These are phyloP conservation scores for Platygyra sinensis DNA, from an alignment of 64 coral and sea anemone genomes.

Conservation along the genomic window DNA sequence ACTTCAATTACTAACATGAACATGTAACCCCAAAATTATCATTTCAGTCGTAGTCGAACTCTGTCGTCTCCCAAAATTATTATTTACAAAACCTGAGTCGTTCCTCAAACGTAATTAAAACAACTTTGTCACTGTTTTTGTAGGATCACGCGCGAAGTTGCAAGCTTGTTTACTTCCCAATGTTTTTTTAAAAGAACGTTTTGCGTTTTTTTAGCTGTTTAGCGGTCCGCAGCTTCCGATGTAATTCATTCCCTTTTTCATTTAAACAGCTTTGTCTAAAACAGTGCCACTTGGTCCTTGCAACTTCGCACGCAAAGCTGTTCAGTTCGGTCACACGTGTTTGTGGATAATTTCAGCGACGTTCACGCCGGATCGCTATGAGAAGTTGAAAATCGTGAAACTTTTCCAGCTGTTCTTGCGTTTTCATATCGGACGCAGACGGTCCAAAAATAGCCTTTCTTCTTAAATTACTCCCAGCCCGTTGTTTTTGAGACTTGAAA, in stretches of 20 bases:
- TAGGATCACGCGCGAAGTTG: background rate
- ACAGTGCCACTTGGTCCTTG: background rate
- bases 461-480: conserved; percentile 38
- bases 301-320: background rate
- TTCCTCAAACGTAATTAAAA: background rate
- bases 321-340: background rate
- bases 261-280: background rate
- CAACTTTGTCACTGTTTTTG: background rate
- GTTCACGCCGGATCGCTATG: background rate
- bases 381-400: background rate
- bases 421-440: conserved; percentile 10
- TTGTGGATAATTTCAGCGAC: too few relatives aligned
- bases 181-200: background rate
- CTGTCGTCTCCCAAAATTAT: background rate
- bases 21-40: too few relatives aligned
- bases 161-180: background rate
- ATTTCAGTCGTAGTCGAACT: background rate
- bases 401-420: conserved; percentile 5
- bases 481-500: conserved; percentile 52
- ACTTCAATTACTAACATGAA: too few relatives aligned
- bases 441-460: conserved; percentile 38
- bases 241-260: background rate
- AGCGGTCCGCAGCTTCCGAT: background rate
- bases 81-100: background rate
- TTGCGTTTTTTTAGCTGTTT: background rate